Percentiles rank a stretch among this genome's conserved stretches.
These are phyloP conservation scores for Lucilia cuprina DNA, from an alignment of 1,140 invertebrate species.

Conservation along the genomic window DNA sequence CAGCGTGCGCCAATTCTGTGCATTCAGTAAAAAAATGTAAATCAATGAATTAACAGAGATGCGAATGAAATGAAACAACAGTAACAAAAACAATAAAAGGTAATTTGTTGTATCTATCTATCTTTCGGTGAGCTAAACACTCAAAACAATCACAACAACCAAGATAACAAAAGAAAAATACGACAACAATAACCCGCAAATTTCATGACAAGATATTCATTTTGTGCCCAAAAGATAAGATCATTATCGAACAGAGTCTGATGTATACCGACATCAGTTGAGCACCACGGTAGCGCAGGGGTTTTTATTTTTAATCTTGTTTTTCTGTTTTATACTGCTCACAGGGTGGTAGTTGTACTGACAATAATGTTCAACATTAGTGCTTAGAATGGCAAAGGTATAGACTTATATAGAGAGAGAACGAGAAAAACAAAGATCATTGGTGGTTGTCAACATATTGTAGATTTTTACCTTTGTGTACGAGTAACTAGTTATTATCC, in stretches of 20 bases:
- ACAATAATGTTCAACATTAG: not conserved
- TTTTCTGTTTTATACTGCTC: not conserved
- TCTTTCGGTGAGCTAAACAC: no score
- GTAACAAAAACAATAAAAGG: not conserved
- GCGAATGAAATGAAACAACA: not conserved
- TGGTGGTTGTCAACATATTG: constrained; percentile 10
- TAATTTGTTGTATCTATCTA: not conserved
- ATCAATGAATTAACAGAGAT: not conserved
- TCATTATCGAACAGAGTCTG: not conserved
- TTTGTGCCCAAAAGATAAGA: not conserved
- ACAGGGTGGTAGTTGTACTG: not conserved
- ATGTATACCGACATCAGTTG: not conserved
- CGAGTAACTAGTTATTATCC: not conserved
- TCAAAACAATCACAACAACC: no score
- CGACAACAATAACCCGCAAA: not conserved
- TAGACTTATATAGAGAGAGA: not conserved
- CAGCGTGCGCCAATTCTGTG: not conserved
- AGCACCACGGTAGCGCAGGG: not conserved
- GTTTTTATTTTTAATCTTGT: not conserved
- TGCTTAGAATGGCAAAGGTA: no score
- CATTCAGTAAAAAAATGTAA: not conserved
- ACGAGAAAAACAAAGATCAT: not conserved
- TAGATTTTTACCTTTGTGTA: not conserved
- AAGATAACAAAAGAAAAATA: not conserved
- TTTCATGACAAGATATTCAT: not conserved